phyloP scores from a whole-genome alignment of 2,113 vertebrate species.

The Crotalus helleri region DNA sequence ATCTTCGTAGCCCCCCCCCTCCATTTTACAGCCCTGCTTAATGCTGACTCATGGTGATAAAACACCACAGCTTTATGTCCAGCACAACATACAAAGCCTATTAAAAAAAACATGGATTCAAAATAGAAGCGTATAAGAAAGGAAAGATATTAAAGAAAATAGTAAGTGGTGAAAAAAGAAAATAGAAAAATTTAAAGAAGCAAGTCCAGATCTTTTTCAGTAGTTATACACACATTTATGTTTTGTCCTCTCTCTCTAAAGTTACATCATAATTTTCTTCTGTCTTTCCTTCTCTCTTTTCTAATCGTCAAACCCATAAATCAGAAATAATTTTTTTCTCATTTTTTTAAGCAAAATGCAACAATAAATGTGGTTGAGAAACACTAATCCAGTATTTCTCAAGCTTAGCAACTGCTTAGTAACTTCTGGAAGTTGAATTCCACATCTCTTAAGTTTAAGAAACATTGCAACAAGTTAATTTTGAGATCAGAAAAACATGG shows the following conservation, averaged over 20 bases:
- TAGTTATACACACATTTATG: background rate
- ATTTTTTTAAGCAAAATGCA: background rate
- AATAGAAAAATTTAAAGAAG: background rate
- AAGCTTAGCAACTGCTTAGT: background rate
- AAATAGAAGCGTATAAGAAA: background rate
- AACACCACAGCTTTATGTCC: background rate
- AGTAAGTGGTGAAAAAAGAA: background rate
- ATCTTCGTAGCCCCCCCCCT: background rate
- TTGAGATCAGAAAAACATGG: background rate
- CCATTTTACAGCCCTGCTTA: background rate
- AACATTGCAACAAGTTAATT: background rate
- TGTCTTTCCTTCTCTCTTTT: background rate
- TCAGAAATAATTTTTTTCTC: background rate
- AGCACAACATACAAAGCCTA: background rate
- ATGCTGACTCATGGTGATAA: conserved; percentile 16
- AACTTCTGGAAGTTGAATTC: background rate
- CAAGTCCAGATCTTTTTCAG: background rate
- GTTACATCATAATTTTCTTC: background rate
- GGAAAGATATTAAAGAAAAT: background rate
- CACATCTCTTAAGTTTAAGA: background rate
- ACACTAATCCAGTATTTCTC: background rate
- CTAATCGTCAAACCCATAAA: background rate
- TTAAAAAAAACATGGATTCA: background rate
- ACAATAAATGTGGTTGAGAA: background rate
- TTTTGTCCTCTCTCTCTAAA: background rate